Conservation (phyloP, 2,888 invertebrate species). For the Dioctria linearis region DNA sequence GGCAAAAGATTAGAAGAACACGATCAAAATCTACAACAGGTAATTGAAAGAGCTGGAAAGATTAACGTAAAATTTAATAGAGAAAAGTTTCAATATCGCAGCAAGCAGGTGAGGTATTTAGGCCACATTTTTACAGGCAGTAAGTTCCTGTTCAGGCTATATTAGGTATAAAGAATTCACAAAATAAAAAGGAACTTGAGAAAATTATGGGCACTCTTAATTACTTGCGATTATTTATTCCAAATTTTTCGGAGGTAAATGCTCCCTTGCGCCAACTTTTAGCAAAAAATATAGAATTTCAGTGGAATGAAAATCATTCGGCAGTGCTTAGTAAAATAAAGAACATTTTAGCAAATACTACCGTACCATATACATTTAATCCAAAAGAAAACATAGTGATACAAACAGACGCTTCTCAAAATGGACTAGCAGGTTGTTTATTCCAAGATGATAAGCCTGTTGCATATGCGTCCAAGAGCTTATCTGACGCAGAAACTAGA, state of each 20-base stretch:
- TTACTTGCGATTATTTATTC: constrained; percentile 34
- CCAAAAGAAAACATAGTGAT: too few species aligned
- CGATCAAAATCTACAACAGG: too few species aligned
- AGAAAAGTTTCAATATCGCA: not conserved
- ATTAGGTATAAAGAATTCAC: constrained; percentile 51
- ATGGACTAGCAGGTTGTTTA: constrained; percentile 57
- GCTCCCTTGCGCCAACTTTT: constrained; percentile 54
- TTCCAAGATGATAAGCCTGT: constrained; percentile 58
- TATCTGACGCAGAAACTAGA: constrained; percentile 54
- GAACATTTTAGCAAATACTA: too few species aligned
- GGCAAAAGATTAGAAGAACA: not conserved
- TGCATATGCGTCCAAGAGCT: constrained; percentile 50
- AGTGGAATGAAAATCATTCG: constrained; percentile 55
- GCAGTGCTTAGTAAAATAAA: constrained; percentile 40
- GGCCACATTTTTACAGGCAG: not conserved
- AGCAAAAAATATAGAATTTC: constrained; percentile 57
- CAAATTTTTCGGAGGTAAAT: too few species aligned
- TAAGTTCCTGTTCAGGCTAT: constrained; percentile 43
- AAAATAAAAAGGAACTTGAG: constrained; percentile 58
- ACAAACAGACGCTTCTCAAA: not conserved
- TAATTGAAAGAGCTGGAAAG: too few species aligned
- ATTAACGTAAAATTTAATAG: too few species aligned
- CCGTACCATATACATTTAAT: not conserved
- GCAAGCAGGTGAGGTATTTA: not conserved
- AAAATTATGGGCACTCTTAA: constrained; percentile 59